A percentile compares a stretch with the other conserved stretches of the same genome.
phyloP scores from a whole-genome alignment of 2,113 vertebrate species.

The Anolis carolinensis region DNA sequence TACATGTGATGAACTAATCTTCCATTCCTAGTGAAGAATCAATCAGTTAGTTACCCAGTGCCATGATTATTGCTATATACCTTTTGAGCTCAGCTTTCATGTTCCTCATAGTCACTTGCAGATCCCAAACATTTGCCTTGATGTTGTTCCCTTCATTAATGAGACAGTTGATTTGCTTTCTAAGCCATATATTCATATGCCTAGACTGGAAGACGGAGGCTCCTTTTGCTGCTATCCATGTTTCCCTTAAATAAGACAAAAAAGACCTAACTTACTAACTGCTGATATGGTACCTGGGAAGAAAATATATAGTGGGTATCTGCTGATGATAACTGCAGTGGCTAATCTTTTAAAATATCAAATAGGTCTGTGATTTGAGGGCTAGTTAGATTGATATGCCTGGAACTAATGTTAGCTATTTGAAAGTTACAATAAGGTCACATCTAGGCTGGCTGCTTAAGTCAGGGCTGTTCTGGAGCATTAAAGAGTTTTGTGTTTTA shows the following conservation, averaged over 20 bases:
- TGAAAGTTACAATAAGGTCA: background rate
- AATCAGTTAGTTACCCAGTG: background rate
- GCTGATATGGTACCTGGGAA: background rate
- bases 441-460: too few relatives aligned
- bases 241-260: constrained; percentile 2
- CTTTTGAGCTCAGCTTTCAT: constrained; percentile 32
- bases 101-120: background rate
- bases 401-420: background rate
- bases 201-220: constrained; percentile 14
- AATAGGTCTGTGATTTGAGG: background rate
- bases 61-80: background rate
- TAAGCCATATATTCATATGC: constrained; percentile 16
- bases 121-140: constrained; percentile 19
- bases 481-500: too few relatives aligned
- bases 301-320: background rate
- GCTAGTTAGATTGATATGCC: background rate
- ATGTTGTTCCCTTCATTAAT: constrained; percentile 29
- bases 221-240: constrained; percentile 19
- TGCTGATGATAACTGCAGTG: background rate
- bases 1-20: background rate
- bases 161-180: constrained; percentile 25
- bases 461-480: too few relatives aligned
- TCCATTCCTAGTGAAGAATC: background rate
- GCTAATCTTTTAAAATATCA: background rate
- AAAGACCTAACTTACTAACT: background rate